Evolutionary conservation across 1,140 invertebrate species (phyloP), one percentile per base, ranked within the genome.

Genomic region (Protaetia brevitarsis): DNA sequence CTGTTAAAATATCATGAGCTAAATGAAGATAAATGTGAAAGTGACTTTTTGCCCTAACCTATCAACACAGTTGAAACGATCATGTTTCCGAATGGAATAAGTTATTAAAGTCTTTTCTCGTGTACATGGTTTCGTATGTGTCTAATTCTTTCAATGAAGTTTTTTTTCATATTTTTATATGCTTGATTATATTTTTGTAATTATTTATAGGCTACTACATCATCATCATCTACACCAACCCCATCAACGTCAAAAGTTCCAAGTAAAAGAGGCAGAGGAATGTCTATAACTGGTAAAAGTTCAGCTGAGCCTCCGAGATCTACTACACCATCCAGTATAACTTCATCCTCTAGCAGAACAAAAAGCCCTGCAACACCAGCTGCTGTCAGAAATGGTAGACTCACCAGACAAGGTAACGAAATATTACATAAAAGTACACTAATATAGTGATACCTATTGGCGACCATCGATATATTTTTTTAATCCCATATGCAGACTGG

Each of bases 331-430:
- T 83, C 82, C 16, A 85, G 82, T 67, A 82, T 83, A 66, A 87
- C 80, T 64, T 87, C 80, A 65, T 84, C 82, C 11, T 84, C 81
- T 70, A 86, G 81, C 63, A 84, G 83, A 70, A 88, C 81, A 61
- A 90, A 89, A 74, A 89, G 87, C 74, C 85, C 84, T 8, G 84
- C 82, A 1, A 83, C 82, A 16, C 80, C 82, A 1, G 80, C 80
- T 2, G 72, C 71, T 28, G 68, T 68, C 45, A 68, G 69, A 19
- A 70, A 64, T 7, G 64, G 64, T 62, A 65, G 75, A 23, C 59
- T 72, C 6, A 75, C 68, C 23, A 66, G 72, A 64, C 64, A 69
- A 60, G 72, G 72, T 73, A 34, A 41, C n/a, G n/a, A n/a, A n/a
- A n/a, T n/a, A n/a, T n/a, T n/a, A n/a, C n/a, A n/a, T n/a, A n/a